Percentiles rank a stretch among this genome's conserved stretches.
Evolutionary conservation across 2,113 vertebrate species (phyloP).

Genomic region (Sceloporus tristichus): DNA sequence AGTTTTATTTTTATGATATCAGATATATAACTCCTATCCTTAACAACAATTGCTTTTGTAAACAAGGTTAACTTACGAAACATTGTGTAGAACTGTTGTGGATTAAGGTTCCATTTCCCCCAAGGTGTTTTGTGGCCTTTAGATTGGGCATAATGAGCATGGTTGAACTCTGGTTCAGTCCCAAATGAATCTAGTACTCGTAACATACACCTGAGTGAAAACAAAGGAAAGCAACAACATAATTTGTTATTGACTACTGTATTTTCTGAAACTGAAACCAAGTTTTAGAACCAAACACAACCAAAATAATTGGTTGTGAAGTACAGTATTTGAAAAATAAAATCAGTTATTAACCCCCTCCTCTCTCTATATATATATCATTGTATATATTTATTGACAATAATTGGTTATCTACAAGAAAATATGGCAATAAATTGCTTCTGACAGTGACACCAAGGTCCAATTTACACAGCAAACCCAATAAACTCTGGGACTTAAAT

Average conservation of each 20-base stretch:
- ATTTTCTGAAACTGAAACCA: background rate
- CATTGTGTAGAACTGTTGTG: constrained; percentile 99
- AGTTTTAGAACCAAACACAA: too few species aligned
- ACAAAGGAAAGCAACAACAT: background rate
- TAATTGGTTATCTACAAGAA: background rate
- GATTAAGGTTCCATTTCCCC: constrained; percentile 99
- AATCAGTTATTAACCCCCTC: background rate
- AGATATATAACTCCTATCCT: background rate
- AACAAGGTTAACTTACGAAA: constrained; percentile 89
- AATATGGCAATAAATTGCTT: background rate
- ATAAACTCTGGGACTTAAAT: background rate
- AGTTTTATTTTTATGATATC: constrained; percentile 7
- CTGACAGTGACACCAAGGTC: background rate
- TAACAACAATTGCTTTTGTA: constrained; percentile 21
- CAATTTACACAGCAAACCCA: background rate
- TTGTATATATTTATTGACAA: background rate
- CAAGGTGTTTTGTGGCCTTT: constrained; percentile 99
- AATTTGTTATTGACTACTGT: background rate
- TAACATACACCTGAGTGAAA: constrained; percentile 91
- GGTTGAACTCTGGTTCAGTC: constrained; percentile 98
- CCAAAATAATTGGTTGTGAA: background rate
- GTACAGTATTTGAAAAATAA: background rate
- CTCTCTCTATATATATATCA: background rate
- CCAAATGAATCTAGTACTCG: constrained; percentile 97
- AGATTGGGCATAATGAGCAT: constrained; percentile 96